Conservation (phyloP, 2,113 vertebrate species). For the Nesogale talazaci region DNA sequence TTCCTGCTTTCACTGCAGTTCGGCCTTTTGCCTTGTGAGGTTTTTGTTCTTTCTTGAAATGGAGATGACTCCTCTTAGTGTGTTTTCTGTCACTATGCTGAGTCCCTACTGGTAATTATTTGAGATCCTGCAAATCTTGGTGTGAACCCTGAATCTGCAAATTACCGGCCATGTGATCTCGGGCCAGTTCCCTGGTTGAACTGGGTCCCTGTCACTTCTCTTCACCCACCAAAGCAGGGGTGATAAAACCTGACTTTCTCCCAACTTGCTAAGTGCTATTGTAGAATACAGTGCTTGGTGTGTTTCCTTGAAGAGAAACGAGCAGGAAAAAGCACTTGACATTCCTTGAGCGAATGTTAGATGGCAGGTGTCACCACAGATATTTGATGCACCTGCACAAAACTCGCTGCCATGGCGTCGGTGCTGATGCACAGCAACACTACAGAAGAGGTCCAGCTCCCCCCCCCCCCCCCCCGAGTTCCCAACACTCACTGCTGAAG, state of each 20-base stretch:
- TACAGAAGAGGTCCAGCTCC: no score
- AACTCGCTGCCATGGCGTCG: no score
- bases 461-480: no score
- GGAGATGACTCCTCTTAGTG: not conserved
- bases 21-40: not conserved
- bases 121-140: conserved; percentile 1
- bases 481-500: no score
- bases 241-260: not conserved
- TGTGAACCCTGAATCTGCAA: conserved; percentile 42
- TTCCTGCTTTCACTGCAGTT: not conserved
- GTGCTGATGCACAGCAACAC: no score
- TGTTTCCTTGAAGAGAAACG: not conserved
- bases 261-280: not conserved
- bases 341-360: conserved; percentile 21
- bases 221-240: conserved; percentile 32
- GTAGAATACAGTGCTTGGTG: conserved; percentile 13
- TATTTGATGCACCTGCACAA: not conserved
- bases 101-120: not conserved
- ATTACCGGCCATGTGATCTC: not conserved
- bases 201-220: conserved; percentile 19
- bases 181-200: conserved; percentile 22
- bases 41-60: conserved; percentile 39
- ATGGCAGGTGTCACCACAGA: not conserved
- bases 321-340: not conserved
- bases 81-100: conserved; percentile 3